Base-by-base conservation (phyloP, 2,888 invertebrate genomes). In the Brenthis daphne region DNA sequence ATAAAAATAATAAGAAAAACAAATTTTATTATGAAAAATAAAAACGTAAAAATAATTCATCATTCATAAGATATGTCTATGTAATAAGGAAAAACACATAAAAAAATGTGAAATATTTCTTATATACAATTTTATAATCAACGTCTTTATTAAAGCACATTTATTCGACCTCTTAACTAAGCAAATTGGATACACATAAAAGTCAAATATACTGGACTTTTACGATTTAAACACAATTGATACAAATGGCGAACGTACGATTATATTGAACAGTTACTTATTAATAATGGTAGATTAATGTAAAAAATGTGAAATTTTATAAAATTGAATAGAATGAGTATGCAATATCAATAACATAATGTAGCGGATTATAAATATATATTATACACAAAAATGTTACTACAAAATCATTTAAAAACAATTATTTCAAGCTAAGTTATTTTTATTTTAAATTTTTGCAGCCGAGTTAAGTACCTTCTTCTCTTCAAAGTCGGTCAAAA, bases 121-220 rank as follows among this genome's bases (percentile, higher is more conserved):
- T 20, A 64, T 65, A 56, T 50, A 33, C 65, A 29, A 29, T 67
- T 61, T 54, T 57, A 55, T 50, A 47, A 64, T 68, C 66, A 71
- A 69, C 50, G 58, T 64, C 57, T 69, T 69, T 61, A 71, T 66
- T 64, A 61, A 64, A 70, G n/a, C 57, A 65, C 68, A 67, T 57
- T 61, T 55, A 67, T 70, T 68, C 69, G 69, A 69, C 74, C 74
- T 72, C 72, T 67, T 68, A 72, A 69, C 65, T 73, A 24, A 58
- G 63, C 63, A 72, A 72, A 74, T 70, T 74, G 70, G 63, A 65
- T 65, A 68, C 67, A 64, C 57, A 64, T 70, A 64, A 67, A 65
- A 67, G 24, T 50, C 67, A 57, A 57, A 69, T 67, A 43, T 70
- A 72, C 64, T 61, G 47, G 63, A 67, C 63, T 69, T 73, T 74